These are phyloP conservation scores for Heterodera carotae DNA, from an alignment of 1,140 invertebrate genomes.

Conservation along the genomic window DNA sequence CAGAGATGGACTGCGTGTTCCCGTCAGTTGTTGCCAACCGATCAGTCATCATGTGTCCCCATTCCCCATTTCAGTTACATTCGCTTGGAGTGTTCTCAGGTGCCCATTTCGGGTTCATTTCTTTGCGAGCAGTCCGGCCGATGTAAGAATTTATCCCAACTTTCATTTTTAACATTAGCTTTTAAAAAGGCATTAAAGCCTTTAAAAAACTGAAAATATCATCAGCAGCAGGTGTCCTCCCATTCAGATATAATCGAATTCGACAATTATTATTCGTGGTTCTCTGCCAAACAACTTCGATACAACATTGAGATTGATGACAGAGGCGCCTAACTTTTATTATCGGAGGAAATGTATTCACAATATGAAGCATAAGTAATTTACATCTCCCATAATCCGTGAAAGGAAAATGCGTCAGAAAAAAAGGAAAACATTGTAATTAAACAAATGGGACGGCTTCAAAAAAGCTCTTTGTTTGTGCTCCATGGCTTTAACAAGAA, in stretches of 20 bases:
- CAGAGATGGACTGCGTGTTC: constrained; percentile 64
- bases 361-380: not conserved
- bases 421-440: no score
- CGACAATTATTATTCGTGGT: constrained; percentile 65
- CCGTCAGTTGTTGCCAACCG: constrained; percentile 32
- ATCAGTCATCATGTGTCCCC: not conserved
- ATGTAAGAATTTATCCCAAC: no score
- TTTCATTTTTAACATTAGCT: no score
- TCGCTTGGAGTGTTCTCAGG: constrained; percentile 61
- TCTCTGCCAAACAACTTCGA: constrained; percentile 62
- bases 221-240: constrained; percentile 22
- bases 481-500: no score
- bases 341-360: not conserved
- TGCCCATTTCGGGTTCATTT: constrained; percentile 59
- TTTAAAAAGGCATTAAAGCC: no score
- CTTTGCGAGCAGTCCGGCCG: constrained; percentile 56
- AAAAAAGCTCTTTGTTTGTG: no score
- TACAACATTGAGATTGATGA: constrained; percentile 66
- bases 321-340: not conserved
- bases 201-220: no score
- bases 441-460: no score
- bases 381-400: no score
- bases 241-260: constrained; percentile 64
- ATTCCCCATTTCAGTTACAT: constrained; percentile 48
- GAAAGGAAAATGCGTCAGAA: no score